Percentiles rank a stretch among this genome's conserved stretches.
phyloP scores from a whole-genome alignment of 1,140 invertebrate genomes.

The Brachionus paranguensis region DNA sequence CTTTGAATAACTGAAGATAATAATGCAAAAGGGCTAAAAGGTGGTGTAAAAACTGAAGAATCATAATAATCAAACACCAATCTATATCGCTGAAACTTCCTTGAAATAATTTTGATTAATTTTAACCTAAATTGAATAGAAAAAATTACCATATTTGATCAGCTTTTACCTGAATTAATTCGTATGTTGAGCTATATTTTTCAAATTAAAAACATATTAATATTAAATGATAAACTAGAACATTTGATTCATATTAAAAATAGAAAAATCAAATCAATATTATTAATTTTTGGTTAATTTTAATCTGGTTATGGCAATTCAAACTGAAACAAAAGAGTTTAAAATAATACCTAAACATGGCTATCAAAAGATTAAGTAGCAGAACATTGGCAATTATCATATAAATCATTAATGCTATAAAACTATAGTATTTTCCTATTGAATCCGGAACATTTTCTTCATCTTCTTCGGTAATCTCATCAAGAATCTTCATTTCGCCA shows the following conservation, averaged over 20 bases:
- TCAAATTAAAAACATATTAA: too few relatives aligned
- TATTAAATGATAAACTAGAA: too few relatives aligned
- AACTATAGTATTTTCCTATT: background rate
- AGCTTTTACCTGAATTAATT: constrained; percentile 14
- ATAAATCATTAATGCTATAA: constrained; percentile 42
- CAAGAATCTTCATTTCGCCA: constrained; percentile 50
- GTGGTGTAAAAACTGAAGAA: constrained; percentile 26
- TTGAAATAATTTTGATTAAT: background rate
- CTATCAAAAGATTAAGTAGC: constrained; percentile 52
- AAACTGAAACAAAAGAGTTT: too few relatives aligned
- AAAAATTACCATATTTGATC: constrained; percentile 38
- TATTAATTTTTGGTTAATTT: too few relatives aligned
- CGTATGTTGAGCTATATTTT: constrained; percentile 28
- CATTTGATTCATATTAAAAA: too few relatives aligned
- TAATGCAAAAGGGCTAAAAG: background rate
- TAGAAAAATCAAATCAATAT: too few relatives aligned
- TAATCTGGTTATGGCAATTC: too few relatives aligned
- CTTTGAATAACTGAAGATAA: constrained; percentile 61
- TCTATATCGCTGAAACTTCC: constrained; percentile 27
- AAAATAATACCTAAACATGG: constrained; percentile 51
- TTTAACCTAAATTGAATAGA: too few relatives aligned
- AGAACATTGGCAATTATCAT: constrained; percentile 50
- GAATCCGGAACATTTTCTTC: background rate
- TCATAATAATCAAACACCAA: constrained; percentile 33
- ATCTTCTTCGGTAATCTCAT: constrained; percentile 42